Conservation (phyloP, 2,113 vertebrate species). For the Pterocles gutturalis region DNA sequence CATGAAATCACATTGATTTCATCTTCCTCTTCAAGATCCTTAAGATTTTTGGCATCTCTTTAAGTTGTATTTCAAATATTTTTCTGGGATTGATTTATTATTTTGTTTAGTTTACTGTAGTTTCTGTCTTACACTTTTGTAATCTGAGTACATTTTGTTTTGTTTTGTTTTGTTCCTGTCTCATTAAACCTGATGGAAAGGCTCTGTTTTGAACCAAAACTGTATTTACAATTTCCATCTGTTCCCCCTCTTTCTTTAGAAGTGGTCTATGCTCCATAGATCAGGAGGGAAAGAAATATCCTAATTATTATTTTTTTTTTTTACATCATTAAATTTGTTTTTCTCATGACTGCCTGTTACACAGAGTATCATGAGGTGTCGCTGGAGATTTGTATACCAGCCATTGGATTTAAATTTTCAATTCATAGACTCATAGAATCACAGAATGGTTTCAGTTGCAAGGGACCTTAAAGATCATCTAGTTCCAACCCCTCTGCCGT, state of each 20-base stretch:
- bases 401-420: background rate
- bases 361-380: background rate
- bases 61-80: background rate
- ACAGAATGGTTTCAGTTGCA: no score
- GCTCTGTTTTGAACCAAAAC: background rate
- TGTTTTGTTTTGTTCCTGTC: background rate
- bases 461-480: no score
- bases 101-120: background rate
- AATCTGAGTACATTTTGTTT: background rate
- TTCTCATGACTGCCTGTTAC: background rate
- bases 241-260: background rate
- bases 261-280: background rate
- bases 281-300: background rate
- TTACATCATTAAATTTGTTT: rapidly evolving
- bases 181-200: background rate
- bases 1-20: background rate
- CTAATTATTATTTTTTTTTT: background rate
- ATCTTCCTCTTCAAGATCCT: background rate
- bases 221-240: background rate
- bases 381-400: background rate
- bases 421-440: no score
- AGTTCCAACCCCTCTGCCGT: no score
- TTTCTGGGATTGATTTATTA: background rate
- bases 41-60: background rate
- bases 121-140: background rate